These are phyloP conservation scores for Lasioglossum vierecki DNA, from an alignment of 2,888 invertebrate genomes.

Conservation along the genomic window DNA sequence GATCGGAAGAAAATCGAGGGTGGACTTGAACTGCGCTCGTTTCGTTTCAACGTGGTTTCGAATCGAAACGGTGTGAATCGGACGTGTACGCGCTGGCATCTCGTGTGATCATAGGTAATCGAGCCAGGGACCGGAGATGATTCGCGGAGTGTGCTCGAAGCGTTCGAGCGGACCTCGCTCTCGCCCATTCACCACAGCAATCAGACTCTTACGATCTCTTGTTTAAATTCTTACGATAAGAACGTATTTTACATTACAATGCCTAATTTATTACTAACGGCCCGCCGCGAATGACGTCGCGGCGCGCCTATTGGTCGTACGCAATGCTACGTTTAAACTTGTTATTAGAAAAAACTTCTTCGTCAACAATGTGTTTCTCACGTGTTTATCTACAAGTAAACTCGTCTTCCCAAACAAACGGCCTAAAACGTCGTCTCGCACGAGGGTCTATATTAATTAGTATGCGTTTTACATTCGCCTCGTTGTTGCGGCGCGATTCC, in stretches of 20 bases:
- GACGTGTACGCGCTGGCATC: conserved; percentile 14
- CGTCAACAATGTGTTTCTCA: conserved; percentile 78
- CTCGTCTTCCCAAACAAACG: conserved; percentile 72
- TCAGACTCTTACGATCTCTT: conserved; percentile 78
- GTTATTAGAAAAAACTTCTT: conserved; percentile 81
- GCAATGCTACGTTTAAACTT: conserved; percentile 81
- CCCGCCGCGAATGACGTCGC: conserved; percentile 73
- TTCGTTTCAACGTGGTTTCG: background rate
- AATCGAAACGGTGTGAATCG: background rate
- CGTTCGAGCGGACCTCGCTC: conserved; percentile 65
- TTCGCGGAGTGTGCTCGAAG: conserved; percentile 55
- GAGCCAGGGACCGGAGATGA: conserved; percentile 11
- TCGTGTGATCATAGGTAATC: conserved; percentile 7
- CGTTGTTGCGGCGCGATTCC: conserved; percentile 39
- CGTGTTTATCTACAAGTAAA: conserved; percentile 78
- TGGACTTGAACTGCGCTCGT: conserved; percentile 6
- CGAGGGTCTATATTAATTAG: conserved; percentile 48
- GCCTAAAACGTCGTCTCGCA: conserved; percentile 67
- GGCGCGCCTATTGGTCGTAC: conserved; percentile 82
- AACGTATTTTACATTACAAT: conserved; percentile 80
- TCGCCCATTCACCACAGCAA: conserved; percentile 69
- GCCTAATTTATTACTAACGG: conserved; percentile 77
- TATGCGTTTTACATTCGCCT: conserved; percentile 29
- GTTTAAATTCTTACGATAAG: conserved; percentile 76
- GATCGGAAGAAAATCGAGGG: conserved; percentile 39